Conservation (phyloP, 2,797 vertebrate genomes). For the Muraenolepis orangiensis region DNA sequence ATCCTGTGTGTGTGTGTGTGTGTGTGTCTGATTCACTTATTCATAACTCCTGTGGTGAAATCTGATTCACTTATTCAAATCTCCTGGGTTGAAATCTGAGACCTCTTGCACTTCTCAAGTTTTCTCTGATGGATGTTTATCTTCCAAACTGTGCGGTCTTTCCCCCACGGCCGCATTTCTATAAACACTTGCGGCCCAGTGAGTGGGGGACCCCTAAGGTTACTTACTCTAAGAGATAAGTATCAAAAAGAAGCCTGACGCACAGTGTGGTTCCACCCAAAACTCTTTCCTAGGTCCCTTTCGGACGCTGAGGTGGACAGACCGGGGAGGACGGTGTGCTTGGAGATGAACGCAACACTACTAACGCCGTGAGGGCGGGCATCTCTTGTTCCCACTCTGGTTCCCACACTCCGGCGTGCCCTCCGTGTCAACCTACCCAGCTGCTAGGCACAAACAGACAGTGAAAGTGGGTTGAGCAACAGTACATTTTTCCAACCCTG, state of each 20-base stretch:
- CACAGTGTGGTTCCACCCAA: neutral
- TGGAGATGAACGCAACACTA: constrained; percentile 8
- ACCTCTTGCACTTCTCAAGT: neutral
- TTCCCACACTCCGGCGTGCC: neutral
- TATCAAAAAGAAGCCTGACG: neutral
- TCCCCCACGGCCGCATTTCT: neutral
- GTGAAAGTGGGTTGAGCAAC: too few relatives aligned
- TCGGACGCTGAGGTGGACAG: neutral
- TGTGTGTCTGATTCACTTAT: constrained; percentile 24
- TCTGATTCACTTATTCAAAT: constrained; percentile 41
- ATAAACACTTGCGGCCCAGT: neutral
- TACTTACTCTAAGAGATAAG: neutral
- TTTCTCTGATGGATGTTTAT: neutral
- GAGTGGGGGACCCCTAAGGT: neutral
- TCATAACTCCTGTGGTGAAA: neutral
- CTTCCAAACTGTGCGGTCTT: neutral
- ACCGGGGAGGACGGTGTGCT: neutral
- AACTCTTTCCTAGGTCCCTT: neutral
- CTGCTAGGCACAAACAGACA: neutral
- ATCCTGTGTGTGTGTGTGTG: constrained; percentile 30
- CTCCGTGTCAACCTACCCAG: neutral
- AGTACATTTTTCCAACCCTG: constrained; percentile 31
- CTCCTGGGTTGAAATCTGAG: constrained; percentile 2
- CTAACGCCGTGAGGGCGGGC: neutral
- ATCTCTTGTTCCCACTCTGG: neutral